Conservation (phyloP, 2,888 invertebrate species). For the Pyrochroa serraticornis region DNA sequence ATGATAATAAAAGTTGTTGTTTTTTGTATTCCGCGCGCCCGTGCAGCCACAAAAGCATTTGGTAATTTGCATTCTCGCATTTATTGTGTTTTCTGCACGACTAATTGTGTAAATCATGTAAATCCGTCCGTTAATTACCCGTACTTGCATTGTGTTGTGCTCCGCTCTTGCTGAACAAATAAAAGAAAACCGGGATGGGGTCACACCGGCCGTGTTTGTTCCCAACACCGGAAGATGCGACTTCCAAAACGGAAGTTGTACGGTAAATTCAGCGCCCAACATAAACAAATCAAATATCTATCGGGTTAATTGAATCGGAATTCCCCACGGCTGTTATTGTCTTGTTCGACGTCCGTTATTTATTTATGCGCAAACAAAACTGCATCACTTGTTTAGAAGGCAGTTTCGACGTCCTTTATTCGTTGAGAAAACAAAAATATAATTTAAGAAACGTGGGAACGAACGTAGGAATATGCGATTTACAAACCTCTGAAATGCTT, state of each 20-base stretch:
- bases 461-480: too few species aligned
- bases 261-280: slow-evolving; percentile 39
- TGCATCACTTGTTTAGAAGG: too few species aligned
- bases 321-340: too few species aligned
- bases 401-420: too few species aligned
- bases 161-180: slow-evolving; percentile 41
- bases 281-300: slow-evolving; percentile 29
- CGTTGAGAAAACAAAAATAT: too few species aligned
- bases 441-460: too few species aligned
- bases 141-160: slow-evolving; percentile 44
- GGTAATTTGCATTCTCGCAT: slow-evolving; percentile 51
- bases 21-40: slow-evolving; percentile 1
- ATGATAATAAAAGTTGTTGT: slow-evolving; percentile 4
- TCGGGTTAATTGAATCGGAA: slow-evolving; percentile 17
- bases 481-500: too few species aligned
- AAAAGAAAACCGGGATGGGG: slow-evolving; percentile 33
- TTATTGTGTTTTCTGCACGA: slow-evolving; percentile 52
- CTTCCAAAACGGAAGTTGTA: slow-evolving; percentile 35
- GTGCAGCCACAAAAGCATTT: slow-evolving; percentile 39
- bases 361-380: too few species aligned
- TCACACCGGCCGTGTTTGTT: slow-evolving; percentile 10
- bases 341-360: too few species aligned
- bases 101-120: slow-evolving; percentile 56
- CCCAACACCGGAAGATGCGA: slow-evolving; percentile 30
- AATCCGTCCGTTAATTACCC: slow-evolving; percentile 54